Evolutionary conservation across 2,113 vertebrate species (phyloP), one percentile per base, ranked within the genome.

Genomic region (Pomatostomus ruficeps): DNA sequence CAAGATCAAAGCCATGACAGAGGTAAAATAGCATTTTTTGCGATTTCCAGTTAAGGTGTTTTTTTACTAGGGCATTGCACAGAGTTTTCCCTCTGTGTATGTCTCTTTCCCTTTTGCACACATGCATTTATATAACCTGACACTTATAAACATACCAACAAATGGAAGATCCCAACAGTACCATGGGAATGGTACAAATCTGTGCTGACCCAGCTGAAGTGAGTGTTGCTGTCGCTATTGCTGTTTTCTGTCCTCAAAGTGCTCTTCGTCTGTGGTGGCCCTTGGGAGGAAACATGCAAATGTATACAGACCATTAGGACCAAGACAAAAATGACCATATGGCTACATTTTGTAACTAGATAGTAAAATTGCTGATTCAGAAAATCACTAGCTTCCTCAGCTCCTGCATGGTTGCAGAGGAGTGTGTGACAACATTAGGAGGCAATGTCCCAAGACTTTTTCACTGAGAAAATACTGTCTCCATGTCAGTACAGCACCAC

Each of bases 341-440:
- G 90, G 71, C 78, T 90, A 42, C 24, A 31, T 88, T 94, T 92
- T 91, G 33, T 89, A 65, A 14, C 19, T 72, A 91, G 80, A 67
- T 66, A 48, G 48, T 93, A 61, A 90, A 93, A 95, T 29, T 95
- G 35, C 63, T 79, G n/a, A 46, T 95, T 91, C 33, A 55, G 63
- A 94, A 90, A 91, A 73, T 19, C 51, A 51, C 52, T 89, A 40
- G 10, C 14, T 93, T 93, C 78, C 65, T 40, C 38, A 93, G 75
- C 59, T 76, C 17, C 36, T 38, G 48, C 21, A 65, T 9, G 42
- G 36, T 59, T 76, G 78, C 85, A 81, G 62, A 45, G n/a, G 58
- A 63, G 26, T 43, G 11, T 36, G 71, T 61, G 71, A 85, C 26
- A 75, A 29, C 19, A 12, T 57, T 23, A 83, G 49, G 61, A 94